phyloP scores from a whole-genome alignment of 2,888 invertebrate species.

The Catocala fraxini region DNA sequence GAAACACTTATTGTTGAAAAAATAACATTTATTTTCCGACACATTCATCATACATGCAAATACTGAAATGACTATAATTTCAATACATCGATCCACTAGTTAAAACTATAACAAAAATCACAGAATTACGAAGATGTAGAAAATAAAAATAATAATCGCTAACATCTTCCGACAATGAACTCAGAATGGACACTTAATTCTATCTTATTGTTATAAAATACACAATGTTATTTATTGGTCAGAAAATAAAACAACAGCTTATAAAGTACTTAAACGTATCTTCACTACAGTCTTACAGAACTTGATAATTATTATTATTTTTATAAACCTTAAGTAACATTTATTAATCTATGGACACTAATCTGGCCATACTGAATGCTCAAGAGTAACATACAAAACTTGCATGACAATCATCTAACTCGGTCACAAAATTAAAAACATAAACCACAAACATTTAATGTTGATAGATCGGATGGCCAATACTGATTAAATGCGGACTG shows the following conservation, averaged over 20 bases:
- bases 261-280: slow-evolving; percentile 73
- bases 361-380: slow-evolving; percentile 47
- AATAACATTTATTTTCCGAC: slow-evolving; percentile 85
- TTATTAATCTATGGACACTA: slow-evolving; percentile 52
- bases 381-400: slow-evolving; percentile 34
- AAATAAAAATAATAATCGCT: slow-evolving; percentile 68
- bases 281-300: slow-evolving; percentile 76
- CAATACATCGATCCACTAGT: slow-evolving; percentile 75
- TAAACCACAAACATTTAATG: slow-evolving; percentile 44
- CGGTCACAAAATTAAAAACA: slow-evolving; percentile 41
- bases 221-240: slow-evolving; percentile 82
- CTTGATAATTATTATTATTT: slow-evolving; percentile 53
- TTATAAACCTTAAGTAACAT: slow-evolving; percentile 52
- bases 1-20: slow-evolving; percentile 65
- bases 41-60: slow-evolving; percentile 82
- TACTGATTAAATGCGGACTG: slow-evolving; percentile 76
- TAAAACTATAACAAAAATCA: slow-evolving; percentile 84
- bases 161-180: slow-evolving; percentile 78
- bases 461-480: slow-evolving; percentile 50
- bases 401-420: slow-evolving; percentile 34
- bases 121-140: slow-evolving; percentile 82
- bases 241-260: slow-evolving; percentile 79
- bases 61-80: slow-evolving; percentile 78
- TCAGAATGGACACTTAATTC: slow-evolving; percentile 73
- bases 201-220: slow-evolving; percentile 77